Evolutionary conservation across 2,888 invertebrate genomes (phyloP).

Genomic region (Cephus sareptanus): DNA sequence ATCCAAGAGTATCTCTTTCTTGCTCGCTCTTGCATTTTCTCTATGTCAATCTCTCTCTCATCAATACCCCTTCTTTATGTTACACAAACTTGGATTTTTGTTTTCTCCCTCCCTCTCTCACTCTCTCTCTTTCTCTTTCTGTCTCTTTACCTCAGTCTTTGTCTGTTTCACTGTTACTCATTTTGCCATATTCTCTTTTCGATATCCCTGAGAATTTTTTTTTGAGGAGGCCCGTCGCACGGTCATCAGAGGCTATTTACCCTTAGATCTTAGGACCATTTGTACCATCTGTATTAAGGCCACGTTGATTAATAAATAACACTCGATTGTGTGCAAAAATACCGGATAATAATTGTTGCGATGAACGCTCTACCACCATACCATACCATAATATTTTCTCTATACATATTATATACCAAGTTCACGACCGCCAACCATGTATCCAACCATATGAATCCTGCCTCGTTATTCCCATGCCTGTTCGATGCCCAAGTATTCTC

Average conservation of each 20-base stretch:
- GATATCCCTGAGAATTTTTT: background rate
- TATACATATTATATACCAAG: background rate
- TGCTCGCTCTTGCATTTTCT: constrained; percentile 13
- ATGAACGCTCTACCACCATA: constrained; percentile 1
- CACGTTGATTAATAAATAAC: constrained; percentile 53
- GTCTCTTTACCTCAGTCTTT: constrained; percentile 24
- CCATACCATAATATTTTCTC: background rate
- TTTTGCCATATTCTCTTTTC: background rate
- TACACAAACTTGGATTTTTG: constrained; percentile 10
- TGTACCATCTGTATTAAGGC: constrained; percentile 64
- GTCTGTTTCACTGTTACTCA: background rate
- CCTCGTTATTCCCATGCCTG: background rate
- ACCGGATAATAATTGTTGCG: constrained; percentile 23
- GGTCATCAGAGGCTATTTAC: constrained; percentile 11
- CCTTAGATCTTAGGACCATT: constrained; percentile 60
- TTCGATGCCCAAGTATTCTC: background rate
- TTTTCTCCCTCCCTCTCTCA: background rate
- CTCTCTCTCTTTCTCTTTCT: background rate
- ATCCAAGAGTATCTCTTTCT: constrained; percentile 7
- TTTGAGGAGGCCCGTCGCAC: background rate
- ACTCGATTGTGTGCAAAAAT: constrained; percentile 32
- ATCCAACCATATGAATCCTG: background rate
- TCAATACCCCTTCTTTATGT: constrained; percentile 4
- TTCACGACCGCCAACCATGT: background rate
- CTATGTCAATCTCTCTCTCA: background rate